A percentile compares a stretch with the other conserved stretches of the same genome.
These are phyloP conservation scores for Centropus bengalensis DNA, from an alignment of 2,113 vertebrate genomes.

Conservation along the genomic window DNA sequence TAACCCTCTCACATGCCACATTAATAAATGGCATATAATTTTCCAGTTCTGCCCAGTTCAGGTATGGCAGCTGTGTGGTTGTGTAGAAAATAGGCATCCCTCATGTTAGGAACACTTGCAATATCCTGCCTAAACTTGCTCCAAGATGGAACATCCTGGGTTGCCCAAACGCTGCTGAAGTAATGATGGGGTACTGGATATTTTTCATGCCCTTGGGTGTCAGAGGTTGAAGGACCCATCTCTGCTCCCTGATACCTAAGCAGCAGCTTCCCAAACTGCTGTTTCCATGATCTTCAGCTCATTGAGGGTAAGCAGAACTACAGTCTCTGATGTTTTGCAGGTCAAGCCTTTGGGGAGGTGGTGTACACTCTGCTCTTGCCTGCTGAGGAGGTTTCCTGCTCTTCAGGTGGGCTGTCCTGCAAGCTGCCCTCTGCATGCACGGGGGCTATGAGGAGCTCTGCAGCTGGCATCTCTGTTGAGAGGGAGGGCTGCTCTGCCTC, in stretches of 20 bases:
- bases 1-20: slow-evolving; percentile 46
- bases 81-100: slow-evolving; percentile 24
- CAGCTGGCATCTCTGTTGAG: not conserved
- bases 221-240: not conserved
- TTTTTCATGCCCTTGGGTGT: not conserved
- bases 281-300: not conserved
- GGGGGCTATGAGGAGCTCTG: not conserved
- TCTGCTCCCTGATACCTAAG: not conserved
- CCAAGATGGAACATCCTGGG: not conserved
- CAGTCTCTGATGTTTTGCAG: not conserved
- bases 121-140: not conserved
- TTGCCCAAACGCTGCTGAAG: not conserved
- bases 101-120: not conserved
- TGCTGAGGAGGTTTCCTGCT: not conserved
- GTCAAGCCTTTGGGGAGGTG: not conserved
- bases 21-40: slow-evolving; percentile 58
- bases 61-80: slow-evolving; percentile 7
- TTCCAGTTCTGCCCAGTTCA: slow-evolving; percentile 55
- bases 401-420: not conserved
- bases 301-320: not conserved
- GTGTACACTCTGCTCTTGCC: not conserved
- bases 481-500: slow-evolving; percentile 26
- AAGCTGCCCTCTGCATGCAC: fast-evolving
- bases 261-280: not conserved
- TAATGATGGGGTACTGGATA: not conserved